These are phyloP conservation scores for Ramphastos sulfuratus DNA, from an alignment of 2,113 vertebrate genomes.

Conservation along the genomic window DNA sequence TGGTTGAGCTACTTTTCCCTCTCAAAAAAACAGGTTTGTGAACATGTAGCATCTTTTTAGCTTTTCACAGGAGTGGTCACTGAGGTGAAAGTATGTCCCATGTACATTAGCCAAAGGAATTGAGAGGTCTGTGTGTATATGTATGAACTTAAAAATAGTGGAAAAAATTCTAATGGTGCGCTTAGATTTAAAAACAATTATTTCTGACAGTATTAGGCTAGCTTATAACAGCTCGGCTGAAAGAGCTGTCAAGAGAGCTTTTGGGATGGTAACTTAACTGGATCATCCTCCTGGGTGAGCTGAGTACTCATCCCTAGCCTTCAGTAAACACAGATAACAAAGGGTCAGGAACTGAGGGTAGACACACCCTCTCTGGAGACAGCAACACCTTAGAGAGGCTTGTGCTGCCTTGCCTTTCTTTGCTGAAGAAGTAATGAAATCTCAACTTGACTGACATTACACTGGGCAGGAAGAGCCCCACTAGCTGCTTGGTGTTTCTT, in stretches of 20 bases:
- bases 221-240: background rate
- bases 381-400: background rate
- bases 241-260: background rate
- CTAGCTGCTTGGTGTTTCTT: rapidly evolving
- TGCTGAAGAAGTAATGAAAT: background rate
- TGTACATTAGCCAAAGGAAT: background rate
- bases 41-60: background rate
- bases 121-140: background rate
- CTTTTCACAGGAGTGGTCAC: background rate
- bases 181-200: background rate
- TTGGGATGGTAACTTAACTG: background rate
- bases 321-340: no score
- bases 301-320: no score
- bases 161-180: background rate
- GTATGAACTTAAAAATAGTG: background rate
- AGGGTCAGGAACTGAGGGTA: background rate
- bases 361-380: background rate
- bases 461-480: background rate
- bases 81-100: background rate
- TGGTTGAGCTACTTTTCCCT: background rate
- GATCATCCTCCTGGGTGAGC: background rate
- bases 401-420: background rate
- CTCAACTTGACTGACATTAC: background rate
- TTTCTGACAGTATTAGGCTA: background rate
- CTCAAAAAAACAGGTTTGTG: background rate